Base-by-base conservation (phyloP, 2,888 invertebrate genomes). In the Corbicula japonica region DNA sequence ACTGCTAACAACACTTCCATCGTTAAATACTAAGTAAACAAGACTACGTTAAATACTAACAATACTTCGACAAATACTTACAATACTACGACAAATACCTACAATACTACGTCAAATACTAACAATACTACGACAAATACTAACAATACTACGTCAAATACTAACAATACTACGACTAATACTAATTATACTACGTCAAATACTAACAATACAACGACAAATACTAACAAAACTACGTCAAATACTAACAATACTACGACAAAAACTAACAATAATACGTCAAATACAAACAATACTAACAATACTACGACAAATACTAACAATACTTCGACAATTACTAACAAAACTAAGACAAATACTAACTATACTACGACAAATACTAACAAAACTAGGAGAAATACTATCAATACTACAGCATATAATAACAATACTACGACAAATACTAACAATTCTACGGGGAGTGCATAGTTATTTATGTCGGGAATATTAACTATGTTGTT, bases 171-270 rank as follows among this genome's bases (percentile, higher is more conserved):
- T 41, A 41, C 41, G 10, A 41, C 41, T 41, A 41, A 10, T 41
- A 15, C 41, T 41, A 41, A 10, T 41, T 12, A 10, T 41, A 41
- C 41, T 41, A 41, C 41, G 10, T 12, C 41, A 12, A 15, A 10
- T 41, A 41, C n/a, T n/a, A n/a, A n/a, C n/a, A 41, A 10, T 41
- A 41, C 41, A 12, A 41, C 60, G n/a, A 38, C 60, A 34, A 34
- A 32, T 62, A 44, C 44, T 62, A 26, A 41, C 44, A 62, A 41
- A 44, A 41, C 62, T 41, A 44, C 62, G 15, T 23, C 44, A 44
- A 62, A 41, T 62, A 62, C 44, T 62, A 62, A 4, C 44, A 62
- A 5, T 35, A 60, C 23, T 35, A 60, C 60, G 21, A 60, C 60
- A 35, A n/a, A n/a, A n/a, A n/a, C n/a, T n/a, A n/a, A n/a, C n/a